phyloP scores from a whole-genome alignment of 2,113 vertebrate genomes.

The Melierax canorus region DNA sequence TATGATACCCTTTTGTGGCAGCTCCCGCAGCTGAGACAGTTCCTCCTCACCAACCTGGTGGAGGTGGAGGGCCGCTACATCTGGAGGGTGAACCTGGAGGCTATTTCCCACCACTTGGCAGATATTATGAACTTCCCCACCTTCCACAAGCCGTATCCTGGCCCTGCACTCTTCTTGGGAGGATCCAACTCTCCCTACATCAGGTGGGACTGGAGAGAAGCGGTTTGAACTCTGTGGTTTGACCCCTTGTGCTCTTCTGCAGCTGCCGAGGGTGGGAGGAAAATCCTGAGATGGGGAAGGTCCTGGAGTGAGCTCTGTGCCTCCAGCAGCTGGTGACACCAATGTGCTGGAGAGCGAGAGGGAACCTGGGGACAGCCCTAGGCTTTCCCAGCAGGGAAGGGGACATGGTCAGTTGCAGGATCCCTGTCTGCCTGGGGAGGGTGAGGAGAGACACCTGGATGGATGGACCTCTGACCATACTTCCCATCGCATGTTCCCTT shows the following conservation, averaged over 20 bases:
- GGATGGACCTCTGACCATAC: background rate
- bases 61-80: conserved; percentile 76
- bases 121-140: conserved; percentile 84
- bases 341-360: accelerated
- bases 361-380: background rate
- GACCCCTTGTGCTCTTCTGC: background rate
- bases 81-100: conserved; percentile 92
- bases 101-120: conserved; percentile 79
- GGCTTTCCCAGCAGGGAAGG: background rate
- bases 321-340: background rate
- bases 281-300: accelerated
- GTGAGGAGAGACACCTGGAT: background rate
- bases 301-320: background rate
- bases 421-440: background rate
- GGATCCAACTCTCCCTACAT: conserved; percentile 88
- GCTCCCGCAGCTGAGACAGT: conserved; percentile 83
- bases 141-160: conserved; percentile 74
- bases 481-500: background rate
- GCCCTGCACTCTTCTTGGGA: conserved; percentile 88
- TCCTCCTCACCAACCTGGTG: conserved; percentile 91
- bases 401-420: background rate
- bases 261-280: background rate
- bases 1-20: background rate
- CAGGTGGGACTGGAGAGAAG: conserved; percentile 72
- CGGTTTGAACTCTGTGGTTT: background rate